Conservation (phyloP, 2,888 invertebrate genomes). For the Andrena chrysosceles region DNA sequence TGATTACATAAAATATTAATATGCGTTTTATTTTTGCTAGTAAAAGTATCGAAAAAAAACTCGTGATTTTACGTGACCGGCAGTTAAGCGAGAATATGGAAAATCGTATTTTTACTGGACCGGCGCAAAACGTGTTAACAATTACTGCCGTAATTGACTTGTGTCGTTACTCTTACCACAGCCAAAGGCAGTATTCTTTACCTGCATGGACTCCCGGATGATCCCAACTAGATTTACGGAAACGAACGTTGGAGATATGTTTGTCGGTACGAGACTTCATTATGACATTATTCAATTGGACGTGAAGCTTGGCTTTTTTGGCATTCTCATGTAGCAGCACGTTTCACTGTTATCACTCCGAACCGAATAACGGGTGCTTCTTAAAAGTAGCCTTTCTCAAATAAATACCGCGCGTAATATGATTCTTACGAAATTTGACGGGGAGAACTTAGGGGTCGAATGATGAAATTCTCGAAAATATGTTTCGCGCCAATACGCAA, state of each 20-base stretch:
- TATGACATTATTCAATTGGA: constrained; percentile 59
- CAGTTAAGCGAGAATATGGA: too few species aligned
- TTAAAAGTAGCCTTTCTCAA: constrained; percentile 8
- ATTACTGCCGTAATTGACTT: constrained; percentile 48
- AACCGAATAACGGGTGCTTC: neutral
- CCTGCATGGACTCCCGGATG: constrained; percentile 99
- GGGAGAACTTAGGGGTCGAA: too few species aligned
- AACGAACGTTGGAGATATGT: constrained; percentile 98
- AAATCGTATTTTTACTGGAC: neutral
- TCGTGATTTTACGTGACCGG: too few species aligned
- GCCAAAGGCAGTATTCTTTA: constrained; percentile 98
- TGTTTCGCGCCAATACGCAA: too few species aligned
- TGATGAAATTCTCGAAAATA: too few species aligned
- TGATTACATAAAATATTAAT: too few species aligned
- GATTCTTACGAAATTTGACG: neutral
- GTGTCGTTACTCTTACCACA: constrained; percentile 84
- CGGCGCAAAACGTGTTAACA: constrained; percentile 11
- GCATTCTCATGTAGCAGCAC: neutral
- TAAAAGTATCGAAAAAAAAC: too few species aligned
- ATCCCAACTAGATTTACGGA: constrained; percentile 97
- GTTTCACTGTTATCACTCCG: constrained; percentile 1
- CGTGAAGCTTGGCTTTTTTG: constrained; percentile 21
- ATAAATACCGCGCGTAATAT: neutral
- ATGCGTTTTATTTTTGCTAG: too few species aligned
- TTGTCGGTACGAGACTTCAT: constrained; percentile 90